Conservation (phyloP, 2,797 vertebrate genomes). For the Sandelia bainsii region DNA sequence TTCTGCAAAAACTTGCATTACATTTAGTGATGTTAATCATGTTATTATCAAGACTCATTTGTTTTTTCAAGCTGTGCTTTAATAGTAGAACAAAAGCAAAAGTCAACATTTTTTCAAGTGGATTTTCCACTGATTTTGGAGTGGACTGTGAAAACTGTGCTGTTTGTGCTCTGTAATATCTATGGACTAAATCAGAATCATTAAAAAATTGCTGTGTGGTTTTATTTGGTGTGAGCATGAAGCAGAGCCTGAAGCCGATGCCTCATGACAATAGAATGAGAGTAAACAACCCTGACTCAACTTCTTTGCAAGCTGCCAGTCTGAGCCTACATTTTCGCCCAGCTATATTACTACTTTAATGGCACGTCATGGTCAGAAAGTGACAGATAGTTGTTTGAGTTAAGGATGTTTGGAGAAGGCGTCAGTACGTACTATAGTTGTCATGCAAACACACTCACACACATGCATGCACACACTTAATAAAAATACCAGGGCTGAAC, state of each 20-base stretch:
- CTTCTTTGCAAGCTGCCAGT: neutral
- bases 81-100: too few species aligned
- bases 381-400: neutral
- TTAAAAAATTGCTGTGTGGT: neutral
- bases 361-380: neutral
- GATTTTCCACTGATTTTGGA: neutral
- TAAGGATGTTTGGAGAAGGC: neutral
- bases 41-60: too few species aligned
- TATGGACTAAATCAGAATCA: neutral
- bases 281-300: neutral
- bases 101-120: neutral
- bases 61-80: too few species aligned
- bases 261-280: neutral
- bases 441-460: neutral
- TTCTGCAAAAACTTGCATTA: neutral
- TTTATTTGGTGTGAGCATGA: neutral
- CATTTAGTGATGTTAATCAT: neutral
- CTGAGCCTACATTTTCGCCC: neutral
- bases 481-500: too few species aligned
- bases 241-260: conserved; percentile 1
- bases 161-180: neutral
- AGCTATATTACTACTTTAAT: neutral
- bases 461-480: too few species aligned
- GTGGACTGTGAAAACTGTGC: neutral
- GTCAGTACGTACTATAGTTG: neutral